phyloP scores from a whole-genome alignment of 1,140 invertebrate genomes.

The Aphelenchoides besseyi region DNA sequence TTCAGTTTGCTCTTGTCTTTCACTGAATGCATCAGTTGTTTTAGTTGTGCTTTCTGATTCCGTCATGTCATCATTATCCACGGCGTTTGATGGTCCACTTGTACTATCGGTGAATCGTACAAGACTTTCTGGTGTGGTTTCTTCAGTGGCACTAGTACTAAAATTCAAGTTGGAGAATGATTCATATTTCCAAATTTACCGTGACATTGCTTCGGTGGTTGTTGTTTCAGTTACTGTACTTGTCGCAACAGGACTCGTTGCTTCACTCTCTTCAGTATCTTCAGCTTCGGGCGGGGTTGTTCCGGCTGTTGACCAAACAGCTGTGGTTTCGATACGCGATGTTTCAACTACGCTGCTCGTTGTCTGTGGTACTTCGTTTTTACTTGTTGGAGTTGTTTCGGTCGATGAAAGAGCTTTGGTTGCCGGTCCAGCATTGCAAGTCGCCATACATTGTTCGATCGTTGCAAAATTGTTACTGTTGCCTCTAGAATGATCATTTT shows the following conservation, averaged over 20 bases:
- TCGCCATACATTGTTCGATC: slow-evolving; percentile 76
- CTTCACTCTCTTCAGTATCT: background rate
- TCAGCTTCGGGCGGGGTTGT: background rate
- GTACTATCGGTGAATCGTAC: background rate
- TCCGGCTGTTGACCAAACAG: background rate
- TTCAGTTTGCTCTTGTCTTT: slow-evolving; percentile 4
- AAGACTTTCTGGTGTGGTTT: background rate
- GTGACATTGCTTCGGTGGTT: too few relatives aligned
- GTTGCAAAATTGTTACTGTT: slow-evolving; percentile 79
- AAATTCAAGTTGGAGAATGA: too few relatives aligned
- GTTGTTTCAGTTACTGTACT: background rate
- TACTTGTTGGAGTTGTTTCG: slow-evolving; percentile 20
- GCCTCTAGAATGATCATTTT: slow-evolving; percentile 74
- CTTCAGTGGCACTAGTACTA: background rate
- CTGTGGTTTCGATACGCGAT: slow-evolving; percentile 18
- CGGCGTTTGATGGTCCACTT: slow-evolving; percentile 13
- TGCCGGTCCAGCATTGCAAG: slow-evolving; percentile 66
- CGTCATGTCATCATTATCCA: slow-evolving; percentile 9
- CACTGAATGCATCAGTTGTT: slow-evolving; percentile 9
- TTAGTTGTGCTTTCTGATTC: slow-evolving; percentile 20
- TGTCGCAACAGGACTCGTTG: background rate
- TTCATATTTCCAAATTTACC: too few relatives aligned
- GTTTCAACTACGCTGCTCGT: background rate
- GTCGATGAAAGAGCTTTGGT: background rate
- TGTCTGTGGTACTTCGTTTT: background rate